These are phyloP conservation scores for Astyanax mexicanus DNA, from an alignment of 2,797 vertebrate genomes.

Conservation along the genomic window DNA sequence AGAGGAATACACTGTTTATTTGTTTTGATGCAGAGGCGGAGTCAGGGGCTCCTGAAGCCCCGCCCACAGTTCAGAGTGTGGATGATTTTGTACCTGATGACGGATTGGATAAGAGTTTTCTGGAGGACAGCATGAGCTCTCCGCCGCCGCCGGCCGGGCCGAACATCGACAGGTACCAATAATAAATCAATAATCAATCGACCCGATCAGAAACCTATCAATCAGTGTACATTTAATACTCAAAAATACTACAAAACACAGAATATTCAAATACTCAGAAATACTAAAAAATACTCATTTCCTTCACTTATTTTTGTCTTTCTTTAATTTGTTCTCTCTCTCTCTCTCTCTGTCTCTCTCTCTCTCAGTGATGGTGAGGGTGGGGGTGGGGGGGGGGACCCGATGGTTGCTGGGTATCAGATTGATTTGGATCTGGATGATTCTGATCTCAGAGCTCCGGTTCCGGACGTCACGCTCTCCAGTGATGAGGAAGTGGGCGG, in stretches of 20 bases:
- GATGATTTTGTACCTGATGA: slow-evolving; percentile 96
- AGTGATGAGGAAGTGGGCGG: slow-evolving; percentile 85
- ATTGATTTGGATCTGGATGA: slow-evolving; percentile 93
- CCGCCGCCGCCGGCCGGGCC: slow-evolving; percentile 19
- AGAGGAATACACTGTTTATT: too few species aligned
- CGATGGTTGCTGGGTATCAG: slow-evolving; percentile 92
- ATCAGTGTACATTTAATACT: too few species aligned
- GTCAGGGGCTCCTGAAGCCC: slow-evolving; percentile 63
- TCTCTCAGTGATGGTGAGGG: slow-evolving; percentile 85
- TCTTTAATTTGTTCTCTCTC: background rate
- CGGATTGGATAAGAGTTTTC: slow-evolving; percentile 89
- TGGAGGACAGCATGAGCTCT: slow-evolving; percentile 82
- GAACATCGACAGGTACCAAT: slow-evolving; percentile 96
- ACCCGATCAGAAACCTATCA: too few species aligned
- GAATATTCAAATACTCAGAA: too few species aligned
- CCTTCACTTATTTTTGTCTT: too few species aligned
- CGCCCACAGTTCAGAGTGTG: slow-evolving; percentile 80
- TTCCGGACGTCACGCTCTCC: slow-evolving; percentile 75
- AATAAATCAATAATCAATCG: too few species aligned
- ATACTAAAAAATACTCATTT: too few species aligned
- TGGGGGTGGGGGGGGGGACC: slow-evolving; percentile 78
- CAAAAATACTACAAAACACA: too few species aligned
- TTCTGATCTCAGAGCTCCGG: slow-evolving; percentile 70
- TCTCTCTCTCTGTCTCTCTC: background rate
- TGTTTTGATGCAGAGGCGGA: slow-evolving; percentile 59